A percentile compares a stretch with the other conserved stretches of the same genome.
Conservation (phyloP, 2,113 vertebrate species). For the Leptosomus discolor region DNA sequence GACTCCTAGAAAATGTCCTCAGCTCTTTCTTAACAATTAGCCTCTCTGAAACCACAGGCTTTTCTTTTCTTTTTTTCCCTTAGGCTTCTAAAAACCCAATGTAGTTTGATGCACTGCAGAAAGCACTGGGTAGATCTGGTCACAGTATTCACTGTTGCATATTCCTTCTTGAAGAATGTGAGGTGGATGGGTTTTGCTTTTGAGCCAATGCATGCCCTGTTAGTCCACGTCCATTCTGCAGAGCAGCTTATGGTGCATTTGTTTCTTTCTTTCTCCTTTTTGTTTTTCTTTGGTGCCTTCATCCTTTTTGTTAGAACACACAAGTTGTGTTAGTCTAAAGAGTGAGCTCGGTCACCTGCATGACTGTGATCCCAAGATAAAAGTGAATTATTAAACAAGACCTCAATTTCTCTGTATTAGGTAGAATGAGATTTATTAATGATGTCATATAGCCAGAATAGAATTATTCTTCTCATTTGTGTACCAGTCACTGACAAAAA, state of each 20-base stretch:
- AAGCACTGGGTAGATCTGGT: not conserved
- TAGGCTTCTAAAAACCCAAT: not conserved
- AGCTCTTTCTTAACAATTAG: not conserved
- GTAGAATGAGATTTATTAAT: not conserved
- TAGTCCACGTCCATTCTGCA: not conserved
- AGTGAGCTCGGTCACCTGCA: not conserved
- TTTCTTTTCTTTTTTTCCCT: not conserved
- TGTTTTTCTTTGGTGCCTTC: not conserved
- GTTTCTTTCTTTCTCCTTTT: not conserved
- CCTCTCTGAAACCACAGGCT: not conserved
- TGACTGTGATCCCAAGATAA: not conserved
- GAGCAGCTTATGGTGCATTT: not conserved
- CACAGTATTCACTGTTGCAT: rapidly evolving
- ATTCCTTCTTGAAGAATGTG: not conserved
- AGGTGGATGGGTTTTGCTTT: not conserved
- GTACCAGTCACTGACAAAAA: not conserved
- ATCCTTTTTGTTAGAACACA: not conserved
- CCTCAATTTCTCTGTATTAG: not conserved
- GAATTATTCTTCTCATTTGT: not conserved
- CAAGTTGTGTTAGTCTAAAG: not conserved
- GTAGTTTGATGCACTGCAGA: not conserved
- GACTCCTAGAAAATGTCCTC: not conserved
- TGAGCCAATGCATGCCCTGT: not conserved
- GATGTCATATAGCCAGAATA: not conserved
- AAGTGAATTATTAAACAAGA: not conserved